Percentiles rank a stretch among this genome's conserved stretches.
Conservation (phyloP, 2,113 vertebrate species). For the Zeus faber region DNA sequence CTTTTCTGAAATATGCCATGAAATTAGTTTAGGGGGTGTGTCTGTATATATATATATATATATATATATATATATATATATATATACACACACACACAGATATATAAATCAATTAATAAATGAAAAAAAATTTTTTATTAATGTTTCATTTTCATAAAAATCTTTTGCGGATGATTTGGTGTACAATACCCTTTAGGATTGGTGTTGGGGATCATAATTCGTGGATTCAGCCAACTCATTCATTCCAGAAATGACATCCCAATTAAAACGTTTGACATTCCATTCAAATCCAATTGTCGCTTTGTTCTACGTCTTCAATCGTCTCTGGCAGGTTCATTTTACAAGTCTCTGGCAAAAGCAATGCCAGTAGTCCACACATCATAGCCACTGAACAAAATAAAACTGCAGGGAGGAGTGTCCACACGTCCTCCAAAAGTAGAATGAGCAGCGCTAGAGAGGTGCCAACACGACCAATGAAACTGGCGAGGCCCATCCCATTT, state of each 20-base stretch:
- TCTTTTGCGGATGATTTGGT: too few species aligned
- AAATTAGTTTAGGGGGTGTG: too few species aligned
- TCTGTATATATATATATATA: too few species aligned
- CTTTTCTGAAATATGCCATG: too few species aligned
- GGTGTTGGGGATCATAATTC: too few species aligned
- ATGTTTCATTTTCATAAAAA: too few species aligned
- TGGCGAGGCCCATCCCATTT: conserved; percentile 74
- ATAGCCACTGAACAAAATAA: conserved; percentile 63
- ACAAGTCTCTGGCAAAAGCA: conserved; percentile 78
- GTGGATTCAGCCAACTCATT: too few species aligned
- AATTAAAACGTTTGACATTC: background rate
- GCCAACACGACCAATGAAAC: conserved; percentile 72
- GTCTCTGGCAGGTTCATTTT: conserved; percentile 76
- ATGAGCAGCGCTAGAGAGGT: conserved; percentile 75
- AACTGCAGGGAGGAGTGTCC: conserved; percentile 72
- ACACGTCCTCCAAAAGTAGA: conserved; percentile 74
- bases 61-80: too few species aligned
- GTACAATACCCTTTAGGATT: too few species aligned
- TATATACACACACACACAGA: too few species aligned
- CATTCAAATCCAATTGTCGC: conserved; percentile 32
- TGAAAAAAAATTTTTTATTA: too few species aligned
- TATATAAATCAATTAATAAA: too few species aligned
- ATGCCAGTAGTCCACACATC: conserved; percentile 55
- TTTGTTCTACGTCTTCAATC: conserved; percentile 78
- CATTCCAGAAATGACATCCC: background rate